phyloP scores from a whole-genome alignment of 2,113 vertebrate species.

The Cyprinodon tularosa region DNA sequence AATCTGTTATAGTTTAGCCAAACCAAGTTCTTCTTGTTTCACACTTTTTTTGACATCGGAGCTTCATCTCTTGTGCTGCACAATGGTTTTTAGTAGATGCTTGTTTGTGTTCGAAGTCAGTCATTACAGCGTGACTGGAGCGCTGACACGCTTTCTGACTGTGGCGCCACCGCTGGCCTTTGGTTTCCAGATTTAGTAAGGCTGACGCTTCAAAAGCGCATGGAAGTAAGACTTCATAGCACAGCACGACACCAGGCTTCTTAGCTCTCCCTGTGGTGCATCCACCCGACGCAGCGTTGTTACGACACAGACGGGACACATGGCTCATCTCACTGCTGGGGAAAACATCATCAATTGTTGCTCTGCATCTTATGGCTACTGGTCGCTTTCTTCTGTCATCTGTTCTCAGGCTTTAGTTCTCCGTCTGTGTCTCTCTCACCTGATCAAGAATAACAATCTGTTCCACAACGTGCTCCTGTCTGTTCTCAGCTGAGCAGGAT shows the following conservation, averaged over 20 bases:
- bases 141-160: constrained; percentile 24
- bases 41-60: constrained; percentile 8
- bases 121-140: constrained; percentile 32
- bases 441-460: constrained; percentile 61
- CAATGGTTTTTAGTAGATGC: constrained; percentile 18
- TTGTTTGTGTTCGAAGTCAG: constrained; percentile 37
- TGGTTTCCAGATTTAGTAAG: constrained; percentile 41
- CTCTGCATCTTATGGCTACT: constrained; percentile 11
- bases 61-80: constrained; percentile 13
- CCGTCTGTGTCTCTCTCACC: constrained; percentile 23
- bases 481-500: constrained; percentile 61
- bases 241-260: constrained; percentile 11
- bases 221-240: constrained; percentile 32
- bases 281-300: constrained; percentile 14
- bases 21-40: background rate
- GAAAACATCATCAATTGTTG: constrained; percentile 27
- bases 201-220: constrained; percentile 32
- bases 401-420: constrained; percentile 31
- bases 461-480: constrained; percentile 33
- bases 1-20: constrained; percentile 6
- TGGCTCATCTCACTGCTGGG: constrained; percentile 26
- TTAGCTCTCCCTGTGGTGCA: constrained; percentile 33
- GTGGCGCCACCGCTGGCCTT: constrained; percentile 29
- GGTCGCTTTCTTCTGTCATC: constrained; percentile 17
- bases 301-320: constrained; percentile 32